Conservation (phyloP, 2,888 invertebrate species). For the Mimumesa dahlbomi region DNA sequence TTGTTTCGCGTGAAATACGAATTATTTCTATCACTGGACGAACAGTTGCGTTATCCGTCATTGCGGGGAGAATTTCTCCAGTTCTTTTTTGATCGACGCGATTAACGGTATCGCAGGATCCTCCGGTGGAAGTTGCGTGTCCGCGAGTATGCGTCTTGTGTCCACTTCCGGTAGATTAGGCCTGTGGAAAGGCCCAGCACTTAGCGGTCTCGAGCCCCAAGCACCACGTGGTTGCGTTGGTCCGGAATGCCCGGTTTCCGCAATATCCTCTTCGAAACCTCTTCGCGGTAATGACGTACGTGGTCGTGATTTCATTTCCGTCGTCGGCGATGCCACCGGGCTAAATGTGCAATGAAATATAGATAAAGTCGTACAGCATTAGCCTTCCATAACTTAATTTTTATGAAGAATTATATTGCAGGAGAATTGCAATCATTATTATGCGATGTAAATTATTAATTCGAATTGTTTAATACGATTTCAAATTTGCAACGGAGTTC, state of each 20-base stretch:
- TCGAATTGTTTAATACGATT: too few relatives aligned
- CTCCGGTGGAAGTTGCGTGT: constrained; percentile 83
- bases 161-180: constrained; percentile 81
- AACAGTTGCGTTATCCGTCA: constrained; percentile 16
- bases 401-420: too few relatives aligned
- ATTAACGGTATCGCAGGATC: constrained; percentile 92
- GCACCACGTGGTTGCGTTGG: constrained; percentile 71
- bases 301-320: constrained; percentile 64
- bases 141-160: constrained; percentile 82
- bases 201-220: constrained; percentile 83
- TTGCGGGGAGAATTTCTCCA: constrained; percentile 70
- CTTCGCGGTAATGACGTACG: constrained; percentile 66
- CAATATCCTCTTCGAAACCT: constrained; percentile 58
- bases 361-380: too few relatives aligned
- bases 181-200: constrained; percentile 85
- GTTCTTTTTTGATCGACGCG: constrained; percentile 90
- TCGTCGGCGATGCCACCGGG: constrained; percentile 66
- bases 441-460: not conserved
- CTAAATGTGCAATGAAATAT: constrained; percentile 48
- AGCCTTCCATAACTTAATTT: too few relatives aligned
- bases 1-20: too few relatives aligned
- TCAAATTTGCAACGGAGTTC: too few relatives aligned
- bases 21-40: too few relatives aligned
- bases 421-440: not conserved
- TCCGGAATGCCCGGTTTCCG: constrained; percentile 67